These are phyloP conservation scores for Conomelus anceps DNA, from an alignment of 2,888 invertebrate species.

Conservation along the genomic window DNA sequence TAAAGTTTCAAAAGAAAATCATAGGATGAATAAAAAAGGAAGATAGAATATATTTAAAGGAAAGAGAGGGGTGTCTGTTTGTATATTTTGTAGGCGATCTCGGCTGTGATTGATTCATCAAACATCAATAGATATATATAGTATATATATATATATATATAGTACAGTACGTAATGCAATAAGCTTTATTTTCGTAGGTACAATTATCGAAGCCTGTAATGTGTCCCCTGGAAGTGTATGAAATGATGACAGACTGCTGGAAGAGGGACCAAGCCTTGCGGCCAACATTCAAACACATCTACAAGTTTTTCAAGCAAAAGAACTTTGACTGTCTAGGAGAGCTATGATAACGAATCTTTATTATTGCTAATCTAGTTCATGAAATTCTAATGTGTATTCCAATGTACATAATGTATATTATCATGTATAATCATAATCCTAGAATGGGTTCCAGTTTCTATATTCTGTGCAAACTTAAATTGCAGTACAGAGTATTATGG, in stretches of 20 bases:
- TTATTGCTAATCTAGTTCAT: neutral
- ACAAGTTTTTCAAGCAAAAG: conserved; percentile 54
- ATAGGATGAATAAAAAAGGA: no score
- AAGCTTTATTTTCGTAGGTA: conserved; percentile 39
- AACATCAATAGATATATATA: no score
- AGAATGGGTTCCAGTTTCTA: no score
- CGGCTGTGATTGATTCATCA: no score
- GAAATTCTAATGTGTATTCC: neutral
- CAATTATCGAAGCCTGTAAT: conserved; percentile 66
- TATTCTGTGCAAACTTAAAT: no score
- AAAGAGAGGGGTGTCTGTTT: no score
- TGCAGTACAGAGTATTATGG: no score
- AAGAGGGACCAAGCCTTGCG: conserved; percentile 52
- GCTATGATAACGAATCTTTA: conserved; percentile 1
- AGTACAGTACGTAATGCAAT: neutral
- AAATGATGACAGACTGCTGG: conserved; percentile 66
- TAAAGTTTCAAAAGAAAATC: no score
- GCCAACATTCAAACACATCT: conserved; percentile 61
- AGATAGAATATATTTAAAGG: no score
- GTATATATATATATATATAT: no score
- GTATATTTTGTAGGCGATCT: no score
- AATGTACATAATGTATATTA: neutral
- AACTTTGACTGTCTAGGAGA: conserved; percentile 3
- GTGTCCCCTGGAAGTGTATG: conserved; percentile 68
- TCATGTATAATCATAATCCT: neutral